Percentiles rank a stretch among this genome's conserved stretches.
Conservation (phyloP, 2,113 vertebrate genomes). For the Mobula birostris region DNA sequence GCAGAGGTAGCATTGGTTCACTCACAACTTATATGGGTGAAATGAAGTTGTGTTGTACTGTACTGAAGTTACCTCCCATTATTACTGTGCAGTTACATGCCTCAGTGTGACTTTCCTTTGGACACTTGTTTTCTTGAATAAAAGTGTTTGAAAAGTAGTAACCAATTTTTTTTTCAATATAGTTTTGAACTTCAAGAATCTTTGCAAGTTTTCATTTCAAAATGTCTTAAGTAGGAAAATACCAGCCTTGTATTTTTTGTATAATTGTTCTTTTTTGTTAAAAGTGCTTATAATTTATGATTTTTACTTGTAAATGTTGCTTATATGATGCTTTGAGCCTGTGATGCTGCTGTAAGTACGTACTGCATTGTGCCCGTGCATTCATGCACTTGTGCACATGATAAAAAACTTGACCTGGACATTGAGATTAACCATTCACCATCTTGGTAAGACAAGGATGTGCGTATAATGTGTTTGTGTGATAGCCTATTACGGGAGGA, state of each 20-base stretch:
- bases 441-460: not conserved
- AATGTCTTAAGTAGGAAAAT: not conserved
- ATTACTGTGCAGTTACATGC: not conserved
- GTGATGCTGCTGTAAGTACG: too few relatives aligned
- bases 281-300: too few relatives aligned
- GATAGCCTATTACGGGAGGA: too few relatives aligned
- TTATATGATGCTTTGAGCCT: too few relatives aligned
- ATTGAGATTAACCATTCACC: not conserved
- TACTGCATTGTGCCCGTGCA: too few relatives aligned
- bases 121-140: not conserved
- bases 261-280: too few relatives aligned
- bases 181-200: not conserved
- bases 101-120: too few relatives aligned
- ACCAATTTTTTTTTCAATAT: not conserved
- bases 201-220: not conserved
- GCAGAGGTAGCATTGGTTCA: not conserved
- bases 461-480: not conserved
- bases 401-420: too few relatives aligned
- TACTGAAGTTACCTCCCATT: not conserved
- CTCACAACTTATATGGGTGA: not conserved
- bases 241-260: too few relatives aligned
- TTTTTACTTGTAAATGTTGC: too few relatives aligned
- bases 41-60: not conserved
- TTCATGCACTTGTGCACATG: too few relatives aligned
- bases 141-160: not conserved